A percentile compares a stretch with the other conserved stretches of the same genome.
Evolutionary conservation across 2,797 vertebrate genomes (phyloP).

Genomic region (Linurgus olivaceus): DNA sequence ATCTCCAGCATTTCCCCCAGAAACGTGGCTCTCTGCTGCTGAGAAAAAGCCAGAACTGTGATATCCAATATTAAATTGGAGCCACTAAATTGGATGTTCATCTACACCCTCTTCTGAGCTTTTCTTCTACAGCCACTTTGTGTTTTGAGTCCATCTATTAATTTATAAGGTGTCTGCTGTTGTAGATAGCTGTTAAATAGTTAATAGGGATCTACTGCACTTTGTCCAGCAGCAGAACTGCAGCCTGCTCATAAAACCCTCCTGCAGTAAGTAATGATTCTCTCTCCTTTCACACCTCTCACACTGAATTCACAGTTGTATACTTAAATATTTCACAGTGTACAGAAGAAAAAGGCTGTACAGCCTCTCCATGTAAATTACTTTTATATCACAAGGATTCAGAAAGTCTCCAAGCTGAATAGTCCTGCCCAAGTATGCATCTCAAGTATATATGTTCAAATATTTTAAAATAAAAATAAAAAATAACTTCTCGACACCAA

Average conservation of each 20-base stretch:
- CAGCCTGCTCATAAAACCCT: constrained; percentile 29
- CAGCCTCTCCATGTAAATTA: neutral
- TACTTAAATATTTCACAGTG: constrained; percentile 16
- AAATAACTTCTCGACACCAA: neutral
- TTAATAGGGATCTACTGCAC: constrained; percentile 8
- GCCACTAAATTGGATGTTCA: neutral
- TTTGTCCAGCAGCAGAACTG: neutral
- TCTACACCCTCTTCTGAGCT: neutral
- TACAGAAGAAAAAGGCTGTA: neutral
- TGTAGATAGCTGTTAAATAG: constrained; percentile 32
- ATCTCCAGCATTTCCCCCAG: neutral
- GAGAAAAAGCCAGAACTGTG: neutral
- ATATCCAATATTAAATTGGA: neutral
- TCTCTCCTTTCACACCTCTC: neutral
- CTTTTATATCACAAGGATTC: neutral
- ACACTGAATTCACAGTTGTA: neutral
- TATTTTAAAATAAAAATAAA: neutral
- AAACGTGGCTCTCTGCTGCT: neutral
- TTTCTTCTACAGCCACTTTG: neutral
- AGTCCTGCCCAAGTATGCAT: neutral
- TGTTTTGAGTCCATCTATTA: constrained; percentile 19
- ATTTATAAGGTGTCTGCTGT: constrained; percentile 16
- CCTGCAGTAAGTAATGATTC: neutral
- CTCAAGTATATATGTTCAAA: neutral
- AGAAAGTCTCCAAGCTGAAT: neutral